These are phyloP conservation scores for Patiria miniata DNA, from an alignment of 35 echinoderm and acorn worm genomes.

Conservation along the genomic window DNA sequence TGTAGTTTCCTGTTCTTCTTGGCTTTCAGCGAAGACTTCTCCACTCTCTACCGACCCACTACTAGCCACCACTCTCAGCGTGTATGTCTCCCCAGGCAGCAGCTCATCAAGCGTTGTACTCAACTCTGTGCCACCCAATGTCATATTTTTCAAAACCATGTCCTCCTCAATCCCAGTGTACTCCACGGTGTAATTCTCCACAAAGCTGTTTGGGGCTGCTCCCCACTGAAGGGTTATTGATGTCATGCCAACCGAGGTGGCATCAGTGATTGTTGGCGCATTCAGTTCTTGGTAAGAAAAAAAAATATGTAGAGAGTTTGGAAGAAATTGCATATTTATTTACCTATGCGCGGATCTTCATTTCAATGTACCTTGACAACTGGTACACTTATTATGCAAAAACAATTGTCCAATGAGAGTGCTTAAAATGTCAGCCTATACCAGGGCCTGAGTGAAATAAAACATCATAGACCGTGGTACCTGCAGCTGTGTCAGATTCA, in stretches of 20 bases:
- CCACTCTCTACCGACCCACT: not conserved
- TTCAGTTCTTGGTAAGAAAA: not conserved
- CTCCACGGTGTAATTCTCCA: not conserved
- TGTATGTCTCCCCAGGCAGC: conserved; percentile 4
- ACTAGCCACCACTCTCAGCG: not conserved
- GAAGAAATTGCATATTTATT: too few species aligned
- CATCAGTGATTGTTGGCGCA: not conserved
- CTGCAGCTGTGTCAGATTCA: too few species aligned
- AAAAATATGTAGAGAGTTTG: not conserved
- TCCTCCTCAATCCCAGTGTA: conserved; percentile 11
- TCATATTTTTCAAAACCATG: not conserved
- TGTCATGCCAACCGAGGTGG: not conserved
- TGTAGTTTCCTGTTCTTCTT: not conserved
- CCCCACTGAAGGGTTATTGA: not conserved
- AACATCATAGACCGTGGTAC: too few species aligned
- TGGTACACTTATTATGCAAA: too few species aligned
- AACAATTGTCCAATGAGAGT: too few species aligned
- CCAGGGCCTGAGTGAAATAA: too few species aligned
- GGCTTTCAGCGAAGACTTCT: not conserved
- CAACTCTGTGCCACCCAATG: not conserved
- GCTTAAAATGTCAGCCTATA: too few species aligned
- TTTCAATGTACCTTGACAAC: too few species aligned
- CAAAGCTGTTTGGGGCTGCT: not conserved
- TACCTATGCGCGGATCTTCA: too few species aligned
- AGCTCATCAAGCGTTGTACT: not conserved